These are phyloP conservation scores for Sphaerodactylus townsendi DNA, from an alignment of 2,113 vertebrate genomes.

Conservation along the genomic window DNA sequence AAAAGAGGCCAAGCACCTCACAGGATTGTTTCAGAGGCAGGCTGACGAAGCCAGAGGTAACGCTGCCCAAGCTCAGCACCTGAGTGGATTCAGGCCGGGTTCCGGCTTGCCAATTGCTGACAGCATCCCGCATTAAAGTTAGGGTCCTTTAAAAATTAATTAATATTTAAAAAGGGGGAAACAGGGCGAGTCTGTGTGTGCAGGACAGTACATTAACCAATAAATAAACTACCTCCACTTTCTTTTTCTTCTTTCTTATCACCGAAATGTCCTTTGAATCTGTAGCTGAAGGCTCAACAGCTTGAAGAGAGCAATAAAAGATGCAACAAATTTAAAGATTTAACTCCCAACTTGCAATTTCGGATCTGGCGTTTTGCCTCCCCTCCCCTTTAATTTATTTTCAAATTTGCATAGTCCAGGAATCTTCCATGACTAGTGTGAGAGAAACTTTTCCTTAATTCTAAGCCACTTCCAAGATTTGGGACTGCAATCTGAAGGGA, in stretches of 20 bases:
- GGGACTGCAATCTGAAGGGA: too few species aligned
- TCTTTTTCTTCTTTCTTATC: neutral
- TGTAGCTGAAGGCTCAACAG: slow-evolving; percentile 2
- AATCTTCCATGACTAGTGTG: neutral
- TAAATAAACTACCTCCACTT: slow-evolving; percentile 35
- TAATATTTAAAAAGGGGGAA: neutral
- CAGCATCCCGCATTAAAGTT: too few species aligned
- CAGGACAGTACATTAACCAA: neutral
- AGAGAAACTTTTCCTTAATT: too few species aligned
- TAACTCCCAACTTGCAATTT: neutral
- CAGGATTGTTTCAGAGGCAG: too few species aligned
- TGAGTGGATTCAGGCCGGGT: too few species aligned
- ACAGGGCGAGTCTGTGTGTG: neutral
- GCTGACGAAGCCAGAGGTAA: too few species aligned
- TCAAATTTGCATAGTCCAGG: neutral
- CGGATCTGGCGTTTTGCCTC: too few species aligned
- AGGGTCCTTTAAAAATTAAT: too few species aligned
- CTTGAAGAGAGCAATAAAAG: slow-evolving; percentile 38
- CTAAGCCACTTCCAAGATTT: too few species aligned
- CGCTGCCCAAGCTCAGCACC: too few species aligned
- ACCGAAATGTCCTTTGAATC: slow-evolving; percentile 10
- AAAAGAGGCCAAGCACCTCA: too few species aligned
- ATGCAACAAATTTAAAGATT: neutral
- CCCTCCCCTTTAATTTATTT: neutral
- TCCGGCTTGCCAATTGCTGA: too few species aligned